Base-by-base conservation (phyloP, 2,797 vertebrate species). In the Gallinago solitaria region DNA sequence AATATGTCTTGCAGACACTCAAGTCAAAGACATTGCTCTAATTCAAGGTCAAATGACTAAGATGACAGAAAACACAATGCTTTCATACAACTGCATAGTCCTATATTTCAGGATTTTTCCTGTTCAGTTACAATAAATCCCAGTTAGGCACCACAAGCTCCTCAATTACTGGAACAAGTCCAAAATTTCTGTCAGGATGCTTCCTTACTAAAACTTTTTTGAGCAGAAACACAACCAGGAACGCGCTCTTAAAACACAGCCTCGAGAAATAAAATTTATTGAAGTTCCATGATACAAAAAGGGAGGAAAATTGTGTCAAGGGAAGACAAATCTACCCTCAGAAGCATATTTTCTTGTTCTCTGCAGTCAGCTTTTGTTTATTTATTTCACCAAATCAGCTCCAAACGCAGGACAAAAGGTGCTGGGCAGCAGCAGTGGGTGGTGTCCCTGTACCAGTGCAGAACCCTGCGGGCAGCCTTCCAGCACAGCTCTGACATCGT, bases 61-160 rank as follows among this genome's bases (percentile, higher is more conserved):
- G 54, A 88, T 5, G 11, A 71, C 71, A 63, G 83, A 90, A 87
- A 93, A 61, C 61, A 90, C 64, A 85, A 82, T 87, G 51, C 30
- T 90, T 85, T 95, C 61, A 37, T 28, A 85, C 61, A 88, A 35
- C 56, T 78, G 53, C 43, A 25, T 4, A 41, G 63, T 45, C 53
- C 28, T 71, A 11, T 51, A 89, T 81, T 92, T 84, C 87, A 83
- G 33, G 30, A 82, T 51, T 94, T 95, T 87, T 92, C 78, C 86
- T 89, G 43, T 64, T 90, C 83, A 48, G 41, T 91, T 96, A 85
- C 83, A 93, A 84, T 43, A 94, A 96, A 96, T 60, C 33, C 57
- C 30, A 48, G 83, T 75, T 70, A 78, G 54, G n/a, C 57, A 86
- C 39, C 90, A 68, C n/a, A 61, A 84, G 20, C 14, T 87, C 69